Conservation (phyloP, 1,140 invertebrate species). For the Goniozus legneri region DNA sequence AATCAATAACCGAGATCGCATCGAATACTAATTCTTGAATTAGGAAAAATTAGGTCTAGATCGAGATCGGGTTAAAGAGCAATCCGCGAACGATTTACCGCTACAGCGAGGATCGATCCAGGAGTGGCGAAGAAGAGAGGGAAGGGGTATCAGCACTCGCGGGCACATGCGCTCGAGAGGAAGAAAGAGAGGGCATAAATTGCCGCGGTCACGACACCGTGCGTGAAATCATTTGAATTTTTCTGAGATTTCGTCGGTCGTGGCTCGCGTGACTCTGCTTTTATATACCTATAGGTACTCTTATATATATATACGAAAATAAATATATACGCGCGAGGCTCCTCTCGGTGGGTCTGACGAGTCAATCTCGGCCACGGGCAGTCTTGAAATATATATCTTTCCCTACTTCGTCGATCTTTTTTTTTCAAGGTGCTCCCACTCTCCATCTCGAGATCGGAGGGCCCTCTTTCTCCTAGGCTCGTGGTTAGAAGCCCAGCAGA, state of each 20-base stretch:
- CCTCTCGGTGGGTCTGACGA: conserved; percentile 20
- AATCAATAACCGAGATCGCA: too few species aligned
- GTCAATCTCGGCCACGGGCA: conserved; percentile 27
- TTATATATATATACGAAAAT: too few species aligned
- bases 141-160: too few species aligned
- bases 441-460: not conserved
- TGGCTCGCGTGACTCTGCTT: too few species aligned
- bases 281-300: too few species aligned
- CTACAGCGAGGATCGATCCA: not conserved
- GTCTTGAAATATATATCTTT: conserved; percentile 11
- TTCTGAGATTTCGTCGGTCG: not conserved
- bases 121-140: not conserved
- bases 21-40: too few species aligned
- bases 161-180: conserved; percentile 4
- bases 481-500: too few species aligned
- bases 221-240: conserved; percentile 3
- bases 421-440: not conserved
- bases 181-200: not conserved
- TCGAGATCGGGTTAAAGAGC: too few species aligned
- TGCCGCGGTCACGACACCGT: conserved; percentile 1
- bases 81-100: too few species aligned
- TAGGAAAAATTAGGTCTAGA: too few species aligned
- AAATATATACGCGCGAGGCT: too few species aligned
- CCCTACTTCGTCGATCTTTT: not conserved
- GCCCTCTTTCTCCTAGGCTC: not conserved